Evolutionary conservation across 2,113 vertebrate genomes (phyloP), one percentile per base, ranked within the genome.

Genomic region (Manacus vitellinus): DNA sequence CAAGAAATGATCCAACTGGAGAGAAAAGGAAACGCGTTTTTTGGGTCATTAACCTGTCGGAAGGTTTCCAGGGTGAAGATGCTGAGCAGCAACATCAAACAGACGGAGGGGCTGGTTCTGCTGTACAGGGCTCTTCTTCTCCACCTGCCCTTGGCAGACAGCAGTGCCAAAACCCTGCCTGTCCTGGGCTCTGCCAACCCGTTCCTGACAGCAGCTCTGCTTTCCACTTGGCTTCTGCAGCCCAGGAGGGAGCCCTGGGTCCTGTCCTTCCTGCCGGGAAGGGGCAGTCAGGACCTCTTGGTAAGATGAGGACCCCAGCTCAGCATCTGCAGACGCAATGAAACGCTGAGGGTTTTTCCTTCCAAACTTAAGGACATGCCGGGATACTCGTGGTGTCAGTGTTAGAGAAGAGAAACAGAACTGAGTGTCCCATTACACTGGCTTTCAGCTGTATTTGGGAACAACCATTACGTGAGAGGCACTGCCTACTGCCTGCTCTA

Each of bases 401-500:
- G 94, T 67, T 65, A 89, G 73, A 88, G 91, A 97, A 87, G 95
- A 94, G 94, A 95, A 96, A 81, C 95, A 96, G 94, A 94, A 61
- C 92, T 3, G 33, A 93, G 83, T 75, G 88, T 95, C 91, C 91
- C 80, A 12, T 94, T 95, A 81, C 90, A 49, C 14, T 1, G 11
- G 31, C 75, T 77, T 91, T 91, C 83, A 74, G 95, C 88, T 95
- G 73, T 87, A 47, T 65, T 95, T 94, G 95, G 91, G 94, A 97
- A 78, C 92, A 88, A 33, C 95, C 88, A 68, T 84, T 94, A 89
- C 70, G 25, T 89, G 91, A 96, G 88, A 94, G 91, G 96, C 94
- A 94, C 88, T 94, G 86, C 95, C 95, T 94, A 96, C 92, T 85
- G 95, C 91, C 76, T 96, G 76, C 95, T 95, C 73, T 91, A 86